A percentile compares a stretch with the other conserved stretches of the same genome.
These are phyloP conservation scores for Drosophila borborema DNA, from an alignment of 2,888 invertebrate genomes.

Conservation along the genomic window DNA sequence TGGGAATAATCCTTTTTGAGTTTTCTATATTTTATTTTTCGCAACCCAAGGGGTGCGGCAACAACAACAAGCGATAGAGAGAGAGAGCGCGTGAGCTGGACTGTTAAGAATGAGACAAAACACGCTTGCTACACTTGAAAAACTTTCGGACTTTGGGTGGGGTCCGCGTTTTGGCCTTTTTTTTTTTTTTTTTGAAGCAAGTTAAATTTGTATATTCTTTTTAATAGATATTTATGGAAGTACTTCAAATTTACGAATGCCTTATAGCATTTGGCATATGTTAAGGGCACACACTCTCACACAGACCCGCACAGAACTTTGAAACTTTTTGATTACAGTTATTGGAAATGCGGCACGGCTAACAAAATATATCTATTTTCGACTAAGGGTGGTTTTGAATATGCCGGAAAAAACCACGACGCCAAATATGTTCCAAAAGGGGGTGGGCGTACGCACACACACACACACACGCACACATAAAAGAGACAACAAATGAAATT, in stretches of 20 bases:
- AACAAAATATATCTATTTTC: constrained; percentile 30
- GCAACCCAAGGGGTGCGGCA: constrained; percentile 70
- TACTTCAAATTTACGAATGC: constrained; percentile 7
- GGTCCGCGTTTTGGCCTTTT: constrained; percentile 51
- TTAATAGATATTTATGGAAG: constrained; percentile 2
- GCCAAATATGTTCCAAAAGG: constrained; percentile 52
- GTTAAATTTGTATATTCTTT: constrained; percentile 7
- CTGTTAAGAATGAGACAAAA: constrained; percentile 28
- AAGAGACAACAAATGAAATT: constrained; percentile 34
- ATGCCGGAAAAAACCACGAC: constrained; percentile 53
- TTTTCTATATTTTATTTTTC: constrained; percentile 43
- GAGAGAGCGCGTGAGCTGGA: background rate
- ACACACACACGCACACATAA: constrained; percentile 27
- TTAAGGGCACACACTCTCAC: background rate
- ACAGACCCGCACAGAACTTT: constrained; percentile 1
- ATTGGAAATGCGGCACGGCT: constrained; percentile 45
- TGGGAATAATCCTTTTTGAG: constrained; percentile 65
- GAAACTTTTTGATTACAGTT: constrained; percentile 37
- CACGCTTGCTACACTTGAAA: constrained; percentile 65
- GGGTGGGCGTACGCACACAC: constrained; percentile 53
- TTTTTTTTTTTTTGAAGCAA: constrained; percentile 8
- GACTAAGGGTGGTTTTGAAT: constrained; percentile 57
- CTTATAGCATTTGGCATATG: constrained; percentile 1
- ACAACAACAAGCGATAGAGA: constrained; percentile 31
- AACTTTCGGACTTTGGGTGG: constrained; percentile 71